Base-by-base conservation (phyloP, 2,888 invertebrate species). In the Scaptomyza reducta region DNA sequence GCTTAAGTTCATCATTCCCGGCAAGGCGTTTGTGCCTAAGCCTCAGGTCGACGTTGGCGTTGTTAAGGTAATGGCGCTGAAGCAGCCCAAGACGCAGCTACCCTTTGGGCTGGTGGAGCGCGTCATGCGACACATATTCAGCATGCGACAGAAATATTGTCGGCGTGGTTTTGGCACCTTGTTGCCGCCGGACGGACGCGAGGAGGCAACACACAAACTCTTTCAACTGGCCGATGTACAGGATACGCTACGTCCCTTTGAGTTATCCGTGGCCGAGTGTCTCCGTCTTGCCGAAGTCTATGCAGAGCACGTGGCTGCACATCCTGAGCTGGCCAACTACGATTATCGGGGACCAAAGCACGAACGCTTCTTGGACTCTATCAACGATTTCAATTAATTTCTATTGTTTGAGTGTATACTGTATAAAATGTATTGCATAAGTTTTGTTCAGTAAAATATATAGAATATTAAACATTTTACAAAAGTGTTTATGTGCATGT, bases 41-140 rank as follows among this genome's bases (percentile, higher is more conserved):
- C 99, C 99, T 0, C 95, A 99, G 70, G 99, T 99, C 6, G 98
- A 99, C 93, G 99, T 99, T 0, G 98, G 97, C 14, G 97, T 99
- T 1, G 98, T 99, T 0, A 95, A 95, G 49, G 93, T 99, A 49
- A 94, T 94, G 14, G 99, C 99, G 1, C 91, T 95, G 9, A 94
- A 94, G 77, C 90, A 93, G 47, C 98, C 99, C 0, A 92, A 94
- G 50, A 96, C 97, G 13, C 89, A 93, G 62, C 93, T 96, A 38
- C 96, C 97, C 0, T 99, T 98, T 90, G 92, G 94, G 78, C 90
- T 97, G 64, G 95, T 98, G 14, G 98, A 99, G 89, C 99, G 98
- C 92, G 95, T 99, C 10, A 93, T 96, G 0, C 93, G 98, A 0
- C 95, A 96, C 82, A 93, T 98, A 72, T 99, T 99, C 91, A 95